These are phyloP conservation scores for Pocillopora meandrina DNA, from an alignment of 92 coral and sea anemone genomes.

Conservation along the genomic window DNA sequence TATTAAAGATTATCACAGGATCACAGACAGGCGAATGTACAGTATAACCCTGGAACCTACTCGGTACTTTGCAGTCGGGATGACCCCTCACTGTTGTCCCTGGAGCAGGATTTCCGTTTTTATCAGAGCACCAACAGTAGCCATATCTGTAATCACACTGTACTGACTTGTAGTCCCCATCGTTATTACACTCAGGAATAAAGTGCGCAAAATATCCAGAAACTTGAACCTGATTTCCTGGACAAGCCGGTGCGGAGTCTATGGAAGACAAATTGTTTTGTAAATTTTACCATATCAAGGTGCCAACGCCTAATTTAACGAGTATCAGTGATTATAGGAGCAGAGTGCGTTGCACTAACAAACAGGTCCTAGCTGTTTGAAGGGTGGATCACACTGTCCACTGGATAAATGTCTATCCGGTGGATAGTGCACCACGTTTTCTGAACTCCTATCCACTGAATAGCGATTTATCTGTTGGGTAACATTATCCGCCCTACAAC, in stretches of 20 bases:
- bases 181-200: constrained; percentile 54
- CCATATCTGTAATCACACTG: constrained; percentile 89
- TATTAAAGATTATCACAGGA: too few species aligned
- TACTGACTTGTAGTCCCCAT: constrained; percentile 46
- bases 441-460: too few species aligned
- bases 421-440: too few species aligned
- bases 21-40: background rate
- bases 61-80: constrained; percentile 62
- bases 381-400: too few species aligned
- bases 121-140: constrained; percentile 88
- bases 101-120: constrained; percentile 66
- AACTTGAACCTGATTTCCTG: constrained; percentile 50
- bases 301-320: too few species aligned
- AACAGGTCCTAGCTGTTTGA: too few species aligned
- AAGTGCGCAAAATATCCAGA: constrained; percentile 60
- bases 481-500: too few species aligned
- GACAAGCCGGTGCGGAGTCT: constrained; percentile 34
- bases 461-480: too few species aligned
- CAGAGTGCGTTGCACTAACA: too few species aligned
- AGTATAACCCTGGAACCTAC: constrained; percentile 12
- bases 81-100: constrained; percentile 65
- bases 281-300: too few species aligned
- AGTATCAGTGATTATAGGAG: too few species aligned
- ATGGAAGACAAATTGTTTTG: background rate
- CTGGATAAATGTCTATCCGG: too few species aligned